phyloP scores from a whole-genome alignment of 2,797 vertebrate species.

The Cetoscarus ocellatus region DNA sequence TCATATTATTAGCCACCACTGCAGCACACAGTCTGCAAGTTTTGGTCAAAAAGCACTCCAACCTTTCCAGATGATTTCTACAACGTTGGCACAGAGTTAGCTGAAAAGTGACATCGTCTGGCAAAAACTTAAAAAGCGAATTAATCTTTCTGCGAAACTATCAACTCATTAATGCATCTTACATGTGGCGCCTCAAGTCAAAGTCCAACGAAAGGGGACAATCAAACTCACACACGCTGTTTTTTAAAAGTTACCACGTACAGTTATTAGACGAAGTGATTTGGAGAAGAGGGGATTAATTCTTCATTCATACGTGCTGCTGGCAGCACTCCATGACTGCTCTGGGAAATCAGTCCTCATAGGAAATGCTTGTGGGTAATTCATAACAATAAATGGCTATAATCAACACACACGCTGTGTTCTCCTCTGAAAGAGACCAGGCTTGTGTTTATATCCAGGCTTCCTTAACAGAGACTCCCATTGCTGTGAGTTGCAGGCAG shows the following conservation, averaged over 20 bases:
- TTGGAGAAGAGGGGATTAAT: constrained; percentile 13
- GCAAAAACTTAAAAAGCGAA: no score
- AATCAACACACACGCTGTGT: constrained; percentile 66
- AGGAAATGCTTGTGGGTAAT: constrained; percentile 81
- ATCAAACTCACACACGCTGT: constrained; percentile 10
- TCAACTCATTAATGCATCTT: background rate
- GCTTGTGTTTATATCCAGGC: constrained; percentile 74
- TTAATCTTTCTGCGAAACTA: constrained; percentile 9
- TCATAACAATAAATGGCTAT: constrained; percentile 80
- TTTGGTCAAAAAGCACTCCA: no score
- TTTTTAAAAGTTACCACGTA: constrained; percentile 27
- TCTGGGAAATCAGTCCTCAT: constrained; percentile 65
- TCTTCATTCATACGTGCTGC: constrained; percentile 23
- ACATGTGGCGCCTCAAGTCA: no score
- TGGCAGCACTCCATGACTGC: constrained; percentile 42
- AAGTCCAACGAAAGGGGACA: background rate
- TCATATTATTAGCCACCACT: no score
- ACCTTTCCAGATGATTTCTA: no score
- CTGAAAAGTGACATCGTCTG: no score
- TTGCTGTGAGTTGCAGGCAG: constrained; percentile 64
- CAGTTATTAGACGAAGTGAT: background rate
- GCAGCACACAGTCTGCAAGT: no score
- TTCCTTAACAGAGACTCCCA: constrained; percentile 66
- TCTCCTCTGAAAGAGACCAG: constrained; percentile 51
- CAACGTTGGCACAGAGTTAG: no score